These are phyloP conservation scores for Sturnira hondurensis DNA, from an alignment of 2,113 vertebrate species.

Conservation along the genomic window DNA sequence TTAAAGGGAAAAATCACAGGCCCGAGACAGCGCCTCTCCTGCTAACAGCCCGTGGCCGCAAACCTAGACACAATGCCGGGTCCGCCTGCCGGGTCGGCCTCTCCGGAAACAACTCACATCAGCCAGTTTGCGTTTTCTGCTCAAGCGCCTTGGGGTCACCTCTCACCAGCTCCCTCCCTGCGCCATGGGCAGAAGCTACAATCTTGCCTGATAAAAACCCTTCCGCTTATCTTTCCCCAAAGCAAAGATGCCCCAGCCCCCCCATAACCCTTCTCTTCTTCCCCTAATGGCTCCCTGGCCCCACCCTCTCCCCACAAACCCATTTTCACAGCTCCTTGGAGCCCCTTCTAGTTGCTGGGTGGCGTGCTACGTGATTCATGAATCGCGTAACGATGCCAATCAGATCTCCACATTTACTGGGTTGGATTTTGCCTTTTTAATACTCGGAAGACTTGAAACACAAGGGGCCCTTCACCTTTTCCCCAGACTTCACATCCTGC, in stretches of 20 bases:
- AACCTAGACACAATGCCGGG: fast-evolving
- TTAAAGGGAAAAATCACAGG: neutral
- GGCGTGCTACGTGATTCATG: neutral
- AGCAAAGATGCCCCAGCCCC: neutral
- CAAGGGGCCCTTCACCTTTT: neutral
- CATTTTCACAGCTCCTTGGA: neutral
- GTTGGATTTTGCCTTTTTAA: too few species aligned
- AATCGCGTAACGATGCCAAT: neutral
- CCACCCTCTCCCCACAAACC: neutral
- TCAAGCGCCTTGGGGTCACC: neutral
- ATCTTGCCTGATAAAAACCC: neutral
- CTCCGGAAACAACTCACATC: neutral
- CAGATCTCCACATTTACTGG: neutral
- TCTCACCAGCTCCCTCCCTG: neutral
- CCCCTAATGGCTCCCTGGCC: neutral
- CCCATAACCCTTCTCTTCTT: neutral
- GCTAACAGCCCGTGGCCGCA: neutral
- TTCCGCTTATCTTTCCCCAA: neutral
- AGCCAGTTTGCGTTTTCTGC: neutral
- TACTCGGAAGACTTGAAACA: neutral
- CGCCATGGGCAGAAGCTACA: neutral
- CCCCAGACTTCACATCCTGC: neutral
- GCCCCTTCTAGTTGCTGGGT: fast-evolving
- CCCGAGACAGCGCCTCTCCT: neutral
- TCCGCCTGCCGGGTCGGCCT: neutral